A percentile compares a stretch with the other conserved stretches of the same genome.
These are phyloP conservation scores for Embidobia sp. DNA, from an alignment of 2,888 invertebrate species.

Conservation along the genomic window DNA sequence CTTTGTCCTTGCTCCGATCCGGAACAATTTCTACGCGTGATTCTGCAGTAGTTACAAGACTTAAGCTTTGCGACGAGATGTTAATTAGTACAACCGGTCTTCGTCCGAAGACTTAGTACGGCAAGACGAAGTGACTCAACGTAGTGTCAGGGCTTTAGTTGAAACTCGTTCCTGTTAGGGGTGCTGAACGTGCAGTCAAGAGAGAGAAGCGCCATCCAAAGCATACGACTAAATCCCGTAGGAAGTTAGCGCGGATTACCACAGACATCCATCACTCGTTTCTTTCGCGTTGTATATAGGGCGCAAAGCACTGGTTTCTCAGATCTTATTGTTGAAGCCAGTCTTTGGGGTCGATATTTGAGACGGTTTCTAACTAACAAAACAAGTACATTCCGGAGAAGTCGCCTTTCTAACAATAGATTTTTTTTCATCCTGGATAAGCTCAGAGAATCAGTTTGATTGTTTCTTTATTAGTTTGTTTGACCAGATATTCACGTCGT, in stretches of 20 bases:
- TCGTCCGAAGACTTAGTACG: slow-evolving; percentile 66
- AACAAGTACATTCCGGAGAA: slow-evolving; percentile 27
- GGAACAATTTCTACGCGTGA: slow-evolving; percentile 60
- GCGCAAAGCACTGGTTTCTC: slow-evolving; percentile 62
- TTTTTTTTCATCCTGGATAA: no score
- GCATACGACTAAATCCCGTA: slow-evolving; percentile 77
- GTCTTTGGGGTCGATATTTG: slow-evolving; percentile 48
- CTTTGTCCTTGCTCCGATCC: slow-evolving; percentile 50
- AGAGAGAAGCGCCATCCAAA: slow-evolving; percentile 66
- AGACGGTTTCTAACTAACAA: slow-evolving; percentile 34
- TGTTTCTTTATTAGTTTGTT: no score
- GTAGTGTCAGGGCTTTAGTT: slow-evolving; percentile 79
- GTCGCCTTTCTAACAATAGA: no score
- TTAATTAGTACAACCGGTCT: slow-evolving; percentile 79
- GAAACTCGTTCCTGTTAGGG: slow-evolving; percentile 72
- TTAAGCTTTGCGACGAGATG: slow-evolving; percentile 80
- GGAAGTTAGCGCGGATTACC: slow-evolving; percentile 81
- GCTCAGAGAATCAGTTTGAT: no score
- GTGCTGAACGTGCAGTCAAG: slow-evolving; percentile 63
- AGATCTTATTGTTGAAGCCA: slow-evolving; percentile 53
- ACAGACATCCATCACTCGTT: slow-evolving; percentile 80
- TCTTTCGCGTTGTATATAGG: slow-evolving; percentile 71
- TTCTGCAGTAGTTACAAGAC: slow-evolving; percentile 66
- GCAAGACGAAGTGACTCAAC: slow-evolving; percentile 79
- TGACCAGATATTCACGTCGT: no score